Evolutionary conservation across 2,113 vertebrate species (phyloP).

Genomic region (Coreoperca whiteheadi): DNA sequence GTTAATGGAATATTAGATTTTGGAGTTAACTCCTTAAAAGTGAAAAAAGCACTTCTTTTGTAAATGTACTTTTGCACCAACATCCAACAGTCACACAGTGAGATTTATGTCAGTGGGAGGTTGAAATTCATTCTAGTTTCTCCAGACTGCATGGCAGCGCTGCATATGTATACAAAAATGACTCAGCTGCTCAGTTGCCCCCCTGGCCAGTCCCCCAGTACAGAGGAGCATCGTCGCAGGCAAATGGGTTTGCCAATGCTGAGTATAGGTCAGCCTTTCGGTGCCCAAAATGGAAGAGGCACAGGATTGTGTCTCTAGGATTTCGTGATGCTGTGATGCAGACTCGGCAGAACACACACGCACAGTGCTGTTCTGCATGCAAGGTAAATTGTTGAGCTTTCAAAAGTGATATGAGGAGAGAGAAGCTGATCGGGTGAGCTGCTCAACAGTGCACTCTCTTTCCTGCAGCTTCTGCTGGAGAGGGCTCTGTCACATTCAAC

Average conservation of each 20-base stretch:
- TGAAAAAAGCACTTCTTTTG: conserved; percentile 4
- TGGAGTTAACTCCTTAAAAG: conserved; percentile 7
- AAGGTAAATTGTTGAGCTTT: conserved; percentile 65
- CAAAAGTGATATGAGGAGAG: conserved; percentile 31
- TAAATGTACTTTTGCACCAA: conserved; percentile 3
- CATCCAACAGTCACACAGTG: conserved; percentile 21
- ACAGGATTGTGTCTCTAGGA: conserved; percentile 21
- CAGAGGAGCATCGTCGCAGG: neutral
- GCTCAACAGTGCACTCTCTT: conserved; percentile 18
- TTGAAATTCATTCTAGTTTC: neutral
- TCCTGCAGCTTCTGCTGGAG: conserved; percentile 46
- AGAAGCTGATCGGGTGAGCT: conserved; percentile 47
- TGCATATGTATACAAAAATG: neutral
- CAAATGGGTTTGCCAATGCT: neutral
- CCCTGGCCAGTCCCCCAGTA: neutral
- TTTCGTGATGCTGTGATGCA: conserved; percentile 28
- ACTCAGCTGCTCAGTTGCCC: conserved; percentile 16
- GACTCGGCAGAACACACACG: conserved; percentile 20
- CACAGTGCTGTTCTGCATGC: conserved; percentile 54
- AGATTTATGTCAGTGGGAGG: conserved; percentile 30
- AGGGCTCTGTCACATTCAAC: conserved; percentile 61
- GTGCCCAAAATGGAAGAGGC: conserved; percentile 28
- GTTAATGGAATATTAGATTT: conserved; percentile 18
- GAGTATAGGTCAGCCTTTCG: conserved; percentile 6
- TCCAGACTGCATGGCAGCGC: neutral